Conservation (phyloP, 2,888 invertebrate species). For the Panopea generosa region DNA sequence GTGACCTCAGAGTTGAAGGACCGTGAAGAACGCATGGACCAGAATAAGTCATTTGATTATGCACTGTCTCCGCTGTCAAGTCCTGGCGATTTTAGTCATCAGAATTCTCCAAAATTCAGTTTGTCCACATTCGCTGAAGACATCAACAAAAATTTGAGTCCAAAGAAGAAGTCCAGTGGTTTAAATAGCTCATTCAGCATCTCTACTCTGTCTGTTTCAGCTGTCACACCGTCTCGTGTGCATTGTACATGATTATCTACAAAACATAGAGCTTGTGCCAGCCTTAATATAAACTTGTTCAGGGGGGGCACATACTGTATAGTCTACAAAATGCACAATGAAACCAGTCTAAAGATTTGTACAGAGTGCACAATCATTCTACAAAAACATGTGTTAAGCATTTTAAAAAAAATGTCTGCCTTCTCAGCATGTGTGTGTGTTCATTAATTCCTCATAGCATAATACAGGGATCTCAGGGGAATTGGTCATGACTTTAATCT, state of each 20-base stretch:
- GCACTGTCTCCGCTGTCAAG: conserved; percentile 56
- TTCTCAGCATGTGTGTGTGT: conserved; percentile 34
- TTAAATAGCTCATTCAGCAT: conserved; percentile 60
- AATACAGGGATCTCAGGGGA: conserved; percentile 66
- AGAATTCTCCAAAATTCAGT: conserved; percentile 47
- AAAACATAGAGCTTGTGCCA: not conserved
- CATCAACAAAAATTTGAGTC: conserved; percentile 55
- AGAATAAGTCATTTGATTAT: conserved; percentile 41
- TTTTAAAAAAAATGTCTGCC: not conserved
- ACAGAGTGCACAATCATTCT: no score
- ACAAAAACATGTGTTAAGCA: no score
- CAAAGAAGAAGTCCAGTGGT: conserved; percentile 53
- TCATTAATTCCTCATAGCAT: conserved; percentile 65
- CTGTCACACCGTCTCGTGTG: conserved; percentile 60
- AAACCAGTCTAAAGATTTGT: no score
- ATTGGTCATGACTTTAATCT: not conserved
- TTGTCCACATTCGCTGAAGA: conserved; percentile 57
- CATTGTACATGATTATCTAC: conserved; percentile 45
- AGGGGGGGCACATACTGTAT: no score
- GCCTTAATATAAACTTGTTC: not conserved
- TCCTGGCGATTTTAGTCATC: conserved; percentile 40
- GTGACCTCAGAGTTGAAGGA: conserved; percentile 45
- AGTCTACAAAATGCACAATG: no score
- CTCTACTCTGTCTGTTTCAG: conserved; percentile 59
- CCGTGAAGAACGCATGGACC: conserved; percentile 16